phyloP scores from a whole-genome alignment of 1,140 invertebrate species.

The Hycleus cichorii region DNA sequence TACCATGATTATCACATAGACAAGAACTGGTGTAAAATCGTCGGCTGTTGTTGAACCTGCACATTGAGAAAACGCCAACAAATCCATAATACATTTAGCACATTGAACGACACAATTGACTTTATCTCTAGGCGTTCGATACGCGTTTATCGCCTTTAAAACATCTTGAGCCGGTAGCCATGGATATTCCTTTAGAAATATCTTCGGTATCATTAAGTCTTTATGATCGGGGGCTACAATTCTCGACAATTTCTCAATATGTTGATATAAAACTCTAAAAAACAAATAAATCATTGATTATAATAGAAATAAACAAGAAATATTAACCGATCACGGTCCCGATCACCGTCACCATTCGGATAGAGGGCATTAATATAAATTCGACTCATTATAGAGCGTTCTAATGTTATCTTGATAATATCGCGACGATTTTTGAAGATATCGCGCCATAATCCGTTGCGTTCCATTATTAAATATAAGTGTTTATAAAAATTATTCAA shows the following conservation, averaged over 20 bases:
- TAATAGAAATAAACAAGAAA: background rate
- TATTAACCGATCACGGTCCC: constrained; percentile 80
- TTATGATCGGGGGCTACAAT: constrained; percentile 77
- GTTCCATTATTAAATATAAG: constrained; percentile 56
- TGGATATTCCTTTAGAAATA: constrained; percentile 84
- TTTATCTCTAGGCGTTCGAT: constrained; percentile 92
- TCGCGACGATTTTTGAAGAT: constrained; percentile 3
- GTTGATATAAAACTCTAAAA: constrained; percentile 72
- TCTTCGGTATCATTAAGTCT: constrained; percentile 72
- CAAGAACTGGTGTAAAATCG: constrained; percentile 93
- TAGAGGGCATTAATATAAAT: constrained; percentile 92
- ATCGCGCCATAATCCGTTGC: constrained; percentile 66
- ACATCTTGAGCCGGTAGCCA: constrained; percentile 96
- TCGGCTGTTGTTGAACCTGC: constrained; percentile 88
- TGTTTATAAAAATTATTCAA: constrained; percentile 57
- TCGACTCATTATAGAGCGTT: constrained; percentile 74
- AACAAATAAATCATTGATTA: constrained; percentile 8
- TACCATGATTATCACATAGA: constrained; percentile 94
- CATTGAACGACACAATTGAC: constrained; percentile 78
- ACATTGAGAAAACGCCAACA: constrained; percentile 73
- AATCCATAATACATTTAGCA: constrained; percentile 87
- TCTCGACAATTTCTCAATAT: constrained; percentile 76
- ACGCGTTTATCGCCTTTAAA: constrained; percentile 85
- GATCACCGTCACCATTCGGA: constrained; percentile 94
- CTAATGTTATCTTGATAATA: constrained; percentile 45